Evolutionary conservation across 64 coral and sea anemone species (phyloP).

Genomic region (Montipora capricornis): DNA sequence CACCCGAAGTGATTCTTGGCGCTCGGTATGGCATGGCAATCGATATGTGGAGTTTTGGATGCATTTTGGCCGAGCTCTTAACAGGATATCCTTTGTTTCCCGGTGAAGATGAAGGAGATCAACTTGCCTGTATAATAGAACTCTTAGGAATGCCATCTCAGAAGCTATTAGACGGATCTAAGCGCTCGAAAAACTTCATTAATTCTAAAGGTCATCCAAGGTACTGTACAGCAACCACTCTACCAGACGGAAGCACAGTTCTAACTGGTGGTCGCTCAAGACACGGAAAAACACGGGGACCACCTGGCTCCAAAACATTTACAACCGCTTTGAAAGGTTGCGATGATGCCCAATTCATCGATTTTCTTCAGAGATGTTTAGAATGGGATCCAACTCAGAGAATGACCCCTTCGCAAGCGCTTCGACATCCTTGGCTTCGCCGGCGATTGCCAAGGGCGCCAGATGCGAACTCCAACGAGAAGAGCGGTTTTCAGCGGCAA

Average conservation of each 20-base stretch:
- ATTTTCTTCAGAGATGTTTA: constrained; percentile 96
- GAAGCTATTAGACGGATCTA: constrained; percentile 84
- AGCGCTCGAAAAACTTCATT: constrained; percentile 96
- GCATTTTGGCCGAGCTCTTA: constrained; percentile 97
- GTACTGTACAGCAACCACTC: constrained; percentile 91
- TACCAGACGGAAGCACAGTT: constrained; percentile 93
- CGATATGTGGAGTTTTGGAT: constrained; percentile 99
- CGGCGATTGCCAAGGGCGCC: constrained; percentile 91
- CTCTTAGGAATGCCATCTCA: constrained; percentile 86
- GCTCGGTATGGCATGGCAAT: constrained; percentile 95
- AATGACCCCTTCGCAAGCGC: constrained; percentile 93
- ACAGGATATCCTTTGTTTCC: constrained; percentile 98
- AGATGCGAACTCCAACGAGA: constrained; percentile 69
- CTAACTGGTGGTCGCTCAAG: constrained; percentile 91
- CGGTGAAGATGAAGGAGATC: constrained; percentile 97
- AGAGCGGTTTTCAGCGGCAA: constrained; percentile 73
- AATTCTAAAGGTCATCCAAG: constrained; percentile 97
- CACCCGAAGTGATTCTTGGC: constrained; percentile 97
- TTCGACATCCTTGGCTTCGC: constrained; percentile 95
- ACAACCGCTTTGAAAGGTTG: constrained; percentile 94
- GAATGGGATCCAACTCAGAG: constrained; percentile 96
- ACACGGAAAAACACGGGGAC: constrained; percentile 93
- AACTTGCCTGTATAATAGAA: constrained; percentile 96
- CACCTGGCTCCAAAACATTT: constrained; percentile 90
- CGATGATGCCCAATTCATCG: constrained; percentile 93